Evolutionary conservation across 2,888 invertebrate species (phyloP).

Genomic region (Pristionchus mayeri): DNA sequence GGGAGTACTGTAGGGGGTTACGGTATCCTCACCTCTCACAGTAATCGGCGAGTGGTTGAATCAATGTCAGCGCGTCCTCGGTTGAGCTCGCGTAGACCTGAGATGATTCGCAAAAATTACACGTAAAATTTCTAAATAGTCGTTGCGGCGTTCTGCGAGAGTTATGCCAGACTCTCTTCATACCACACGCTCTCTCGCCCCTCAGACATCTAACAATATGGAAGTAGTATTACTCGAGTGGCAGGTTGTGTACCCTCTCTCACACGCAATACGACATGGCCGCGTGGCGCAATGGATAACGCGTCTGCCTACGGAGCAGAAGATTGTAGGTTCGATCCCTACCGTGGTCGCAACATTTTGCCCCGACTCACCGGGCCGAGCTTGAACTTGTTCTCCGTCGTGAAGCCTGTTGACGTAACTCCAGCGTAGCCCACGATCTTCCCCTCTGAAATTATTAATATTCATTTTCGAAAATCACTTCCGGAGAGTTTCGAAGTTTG

Average conservation of each 20-base stretch:
- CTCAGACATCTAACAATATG: too few relatives aligned
- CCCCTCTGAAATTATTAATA: not conserved
- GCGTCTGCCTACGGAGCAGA: constrained; percentile 77
- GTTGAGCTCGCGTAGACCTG: constrained; percentile 12
- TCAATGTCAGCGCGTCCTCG: not conserved
- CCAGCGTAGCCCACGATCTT: constrained; percentile 35
- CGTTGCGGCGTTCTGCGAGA: too few relatives aligned
- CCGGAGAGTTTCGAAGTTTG: too few relatives aligned
- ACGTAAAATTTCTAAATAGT: too few relatives aligned
- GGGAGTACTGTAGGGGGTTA: too few relatives aligned
- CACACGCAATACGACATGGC: constrained; percentile 36
- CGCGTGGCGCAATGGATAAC: constrained; percentile 64
- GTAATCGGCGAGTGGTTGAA: constrained; percentile 29
- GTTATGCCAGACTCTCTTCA: too few relatives aligned
- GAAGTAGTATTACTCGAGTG: too few relatives aligned
- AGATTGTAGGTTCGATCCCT: constrained; percentile 77
- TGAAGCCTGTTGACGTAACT: constrained; percentile 32
- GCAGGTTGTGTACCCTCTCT: too few relatives aligned
- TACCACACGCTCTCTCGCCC: too few relatives aligned
- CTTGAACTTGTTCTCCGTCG: constrained; percentile 28
- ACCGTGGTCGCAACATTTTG: constrained; percentile 56
- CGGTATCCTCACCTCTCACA: constrained; percentile 46
- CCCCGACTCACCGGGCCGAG: constrained; percentile 34
- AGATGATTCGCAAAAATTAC: too few relatives aligned
- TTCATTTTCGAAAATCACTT: too few relatives aligned